These are phyloP conservation scores for Rhingia campestris DNA, from an alignment of 2,888 invertebrate genomes.

Conservation along the genomic window DNA sequence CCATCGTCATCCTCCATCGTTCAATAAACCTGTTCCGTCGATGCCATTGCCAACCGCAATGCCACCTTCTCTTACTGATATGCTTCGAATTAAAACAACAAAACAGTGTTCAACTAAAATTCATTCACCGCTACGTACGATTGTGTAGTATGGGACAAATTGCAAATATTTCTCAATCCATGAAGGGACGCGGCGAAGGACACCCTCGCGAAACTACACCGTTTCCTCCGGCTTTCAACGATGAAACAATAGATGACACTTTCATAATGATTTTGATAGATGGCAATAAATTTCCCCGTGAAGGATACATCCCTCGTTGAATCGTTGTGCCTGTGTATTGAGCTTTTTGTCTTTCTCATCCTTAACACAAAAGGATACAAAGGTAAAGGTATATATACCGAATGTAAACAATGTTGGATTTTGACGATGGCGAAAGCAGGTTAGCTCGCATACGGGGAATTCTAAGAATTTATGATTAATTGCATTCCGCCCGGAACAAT, in stretches of 20 bases:
- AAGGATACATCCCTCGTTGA: constrained; percentile 52
- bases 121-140: constrained; percentile 27
- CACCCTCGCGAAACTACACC: constrained; percentile 55
- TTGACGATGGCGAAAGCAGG: constrained; percentile 37
- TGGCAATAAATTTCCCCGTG: constrained; percentile 61
- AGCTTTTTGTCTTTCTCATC: constrained; percentile 20
- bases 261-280: constrained; percentile 74
- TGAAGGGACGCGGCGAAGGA: constrained; percentile 39
- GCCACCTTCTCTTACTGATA: constrained; percentile 29
- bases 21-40: constrained; percentile 16
- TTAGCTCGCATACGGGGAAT: constrained; percentile 52
- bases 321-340: background rate
- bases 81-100: constrained; percentile 41
- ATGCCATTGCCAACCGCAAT: background rate
- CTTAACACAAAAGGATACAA: constrained; percentile 49
- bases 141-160: constrained; percentile 13
- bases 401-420: background rate
- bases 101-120: constrained; percentile 45
- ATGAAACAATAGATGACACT: constrained; percentile 72
- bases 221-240: constrained; percentile 48
- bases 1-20: constrained; percentile 40
- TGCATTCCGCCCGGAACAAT: constrained; percentile 61
- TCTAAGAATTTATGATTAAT: constrained; percentile 73
- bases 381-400: constrained; percentile 27
- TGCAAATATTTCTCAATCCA: constrained; percentile 56